Evolutionary conservation across 2,113 vertebrate genomes (phyloP), one percentile per base, ranked within the genome.

Genomic region (Engystomops pustulosus): DNA sequence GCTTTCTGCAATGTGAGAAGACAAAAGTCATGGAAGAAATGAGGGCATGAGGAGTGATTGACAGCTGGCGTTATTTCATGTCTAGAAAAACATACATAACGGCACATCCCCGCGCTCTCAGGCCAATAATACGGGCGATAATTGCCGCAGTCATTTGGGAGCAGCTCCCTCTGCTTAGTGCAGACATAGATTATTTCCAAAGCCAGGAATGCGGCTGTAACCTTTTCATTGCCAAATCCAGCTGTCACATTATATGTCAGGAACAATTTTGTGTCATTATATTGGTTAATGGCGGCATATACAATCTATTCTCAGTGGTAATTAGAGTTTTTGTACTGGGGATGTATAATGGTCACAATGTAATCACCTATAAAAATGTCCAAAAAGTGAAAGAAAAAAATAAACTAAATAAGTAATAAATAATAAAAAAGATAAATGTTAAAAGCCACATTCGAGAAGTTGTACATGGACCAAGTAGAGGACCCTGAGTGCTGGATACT

Each of bases 61-160:
- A 74, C 71, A 74, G 71, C 71, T 20, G 3, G 25, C 25, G 15
- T 30, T 49, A 74, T 74, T 74, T 49, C 44, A 30, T 32, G 44
- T 49, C 71, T 74, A 49, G 71, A 74, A 74, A 49, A 74, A 74
- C 44, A 74, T 49, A 74, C 25, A 49, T 74, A 74, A 49, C 71
- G 20, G 49, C 71, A 74, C 71, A 72, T 72, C 70, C 15, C 17
- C 23, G 30, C 23, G 45, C 44, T 47, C 70, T 30, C 70, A 32
- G 71, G 71, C 71, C 71, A 47, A 74, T 30, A 51, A 74, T 74
- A 74, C 45, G 45, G 71, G 44, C 45, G 17, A 74, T 74, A 74
- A 74, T 74, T 49, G 44, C 45, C 27, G 2, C 27, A 27, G 71
- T 74, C 25, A 49, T 74, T 51, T 49, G 14, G 27, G 44, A 11